Base-by-base conservation (phyloP, 2,888 invertebrate species). In the Sesia apiformis region DNA sequence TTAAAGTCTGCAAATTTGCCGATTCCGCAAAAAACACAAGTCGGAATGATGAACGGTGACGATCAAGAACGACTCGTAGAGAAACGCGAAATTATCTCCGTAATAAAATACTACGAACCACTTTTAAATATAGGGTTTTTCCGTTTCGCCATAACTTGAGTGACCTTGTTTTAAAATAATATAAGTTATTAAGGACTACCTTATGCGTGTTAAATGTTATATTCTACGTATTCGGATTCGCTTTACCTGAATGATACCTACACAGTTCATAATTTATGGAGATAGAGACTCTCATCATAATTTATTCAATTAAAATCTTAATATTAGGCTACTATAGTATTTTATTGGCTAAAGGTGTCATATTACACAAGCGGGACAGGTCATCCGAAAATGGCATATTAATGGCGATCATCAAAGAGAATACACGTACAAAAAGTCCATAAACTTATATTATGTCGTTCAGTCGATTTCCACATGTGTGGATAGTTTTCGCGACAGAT, bases 401-500 rank as follows among this genome's bases (percentile, higher is more conserved):
- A 80, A 77, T 74, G 64, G 68, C 63, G 57, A 63, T 64, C 67
- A 76, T 77, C 73, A 72, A 75, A 73, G 69, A 67, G 64, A 63
- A 67, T 62, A 60, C 62, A 66, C 63, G 64, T 65, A 69, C 70
- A 70, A 74, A 73, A 75, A 70, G 66, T 70, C 67, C 65, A 72
- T 76, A 76, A 76, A 74, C 65, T 63, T 56, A 74, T 70, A 66
- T 75, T 56, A 74, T 70, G 66, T 75, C 72, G 72, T 69, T 70
- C 76, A 71, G 62, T 70, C 68, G 76, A 78, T 84, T 81, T 84
- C 79, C 80, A 82, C 81, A 82, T 78, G 76, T 75, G 79, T 66
- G 67, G 74, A 82, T 76, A 80, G 77, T 83, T 84, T 83, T 83
- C 79, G 81, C 82, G 78, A 81, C 88, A 88, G 86, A 86, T 89